Conservation (phyloP, 2,797 vertebrate genomes). For the Gouania willdenowi region DNA sequence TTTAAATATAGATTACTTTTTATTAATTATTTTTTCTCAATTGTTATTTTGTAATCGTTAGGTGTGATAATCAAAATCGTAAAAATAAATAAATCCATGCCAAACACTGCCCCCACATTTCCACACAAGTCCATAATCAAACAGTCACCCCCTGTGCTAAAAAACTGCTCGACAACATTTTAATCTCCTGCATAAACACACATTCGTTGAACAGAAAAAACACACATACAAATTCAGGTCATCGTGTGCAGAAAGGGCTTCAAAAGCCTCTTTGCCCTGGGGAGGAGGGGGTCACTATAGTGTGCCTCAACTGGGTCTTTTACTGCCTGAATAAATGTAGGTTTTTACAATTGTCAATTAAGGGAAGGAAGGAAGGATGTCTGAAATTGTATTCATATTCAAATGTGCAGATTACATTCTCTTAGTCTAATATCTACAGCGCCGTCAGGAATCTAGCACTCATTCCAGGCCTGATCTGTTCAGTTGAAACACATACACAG, state of each 20-base stretch:
- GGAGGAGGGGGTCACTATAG: constrained; percentile 31
- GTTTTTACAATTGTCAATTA: constrained; percentile 9
- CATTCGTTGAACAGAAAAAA: constrained; percentile 22
- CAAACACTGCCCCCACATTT: constrained; percentile 48
- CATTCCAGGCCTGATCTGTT: too few relatives aligned
- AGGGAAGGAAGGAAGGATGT: too few relatives aligned
- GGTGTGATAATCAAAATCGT: too few relatives aligned
- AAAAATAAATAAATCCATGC: neutral
- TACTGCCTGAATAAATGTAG: too few relatives aligned
- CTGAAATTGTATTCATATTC: constrained; percentile 40
- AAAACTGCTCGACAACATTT: constrained; percentile 27
- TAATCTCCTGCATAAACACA: constrained; percentile 60
- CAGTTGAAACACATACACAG: constrained; percentile 4
- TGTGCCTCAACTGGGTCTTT: constrained; percentile 19
- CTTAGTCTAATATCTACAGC: too few relatives aligned
- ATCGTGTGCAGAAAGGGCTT: constrained; percentile 41
- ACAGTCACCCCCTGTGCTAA: too few relatives aligned
- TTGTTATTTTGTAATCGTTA: too few relatives aligned
- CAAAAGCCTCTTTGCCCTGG: constrained; percentile 58
- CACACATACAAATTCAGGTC: constrained; percentile 63
- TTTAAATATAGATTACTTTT: too few relatives aligned
- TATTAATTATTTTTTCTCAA: too few relatives aligned
- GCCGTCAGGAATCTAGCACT: too few relatives aligned
- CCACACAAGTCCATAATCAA: too few relatives aligned
- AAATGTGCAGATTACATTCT: constrained; percentile 5